phyloP scores from a whole-genome alignment of 2,888 invertebrate species.

The Diarsia dahlii region DNA sequence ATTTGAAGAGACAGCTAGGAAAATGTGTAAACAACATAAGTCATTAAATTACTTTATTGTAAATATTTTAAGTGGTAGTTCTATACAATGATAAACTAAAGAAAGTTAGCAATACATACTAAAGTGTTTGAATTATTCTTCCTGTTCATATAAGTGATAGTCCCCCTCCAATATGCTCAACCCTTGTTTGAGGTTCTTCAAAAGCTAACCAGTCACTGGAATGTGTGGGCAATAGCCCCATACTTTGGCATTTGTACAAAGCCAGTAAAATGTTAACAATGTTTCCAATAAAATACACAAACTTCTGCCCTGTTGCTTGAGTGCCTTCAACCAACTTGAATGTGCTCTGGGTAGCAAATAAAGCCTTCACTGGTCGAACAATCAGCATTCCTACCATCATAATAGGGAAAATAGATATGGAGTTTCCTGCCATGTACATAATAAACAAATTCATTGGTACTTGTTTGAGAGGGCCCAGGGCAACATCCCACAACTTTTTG shows the following conservation, averaged over 20 bases:
- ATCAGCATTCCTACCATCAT: slow-evolving; percentile 99
- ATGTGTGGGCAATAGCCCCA: slow-evolving; percentile 99
- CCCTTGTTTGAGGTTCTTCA: slow-evolving; percentile 96
- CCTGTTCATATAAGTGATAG: slow-evolving; percentile 90
- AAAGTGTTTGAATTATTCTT: slow-evolving; percentile 65
- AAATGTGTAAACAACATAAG: slow-evolving; percentile 46
- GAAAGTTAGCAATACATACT: slow-evolving; percentile 74
- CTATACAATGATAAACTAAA: slow-evolving; percentile 79
- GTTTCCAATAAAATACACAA: slow-evolving; percentile 98
- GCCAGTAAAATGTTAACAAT: slow-evolving; percentile 97
- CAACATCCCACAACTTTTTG: slow-evolving; percentile 99
- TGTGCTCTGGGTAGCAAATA: slow-evolving; percentile 96
- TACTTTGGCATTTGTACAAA: slow-evolving; percentile 99
- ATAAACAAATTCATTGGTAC: slow-evolving; percentile 99
- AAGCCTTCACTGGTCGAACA: slow-evolving; percentile 98
- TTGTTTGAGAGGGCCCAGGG: slow-evolving; percentile 98
- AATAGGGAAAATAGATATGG: slow-evolving; percentile 99
- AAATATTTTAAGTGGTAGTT: slow-evolving; percentile 81
- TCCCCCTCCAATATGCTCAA: slow-evolving; percentile 97
- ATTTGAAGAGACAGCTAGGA: slow-evolving; percentile 55
- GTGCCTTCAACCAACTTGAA: slow-evolving; percentile 98
- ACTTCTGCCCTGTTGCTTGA: slow-evolving; percentile 97
- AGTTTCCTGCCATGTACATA: slow-evolving; percentile 99
- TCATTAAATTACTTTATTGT: slow-evolving; percentile 75
- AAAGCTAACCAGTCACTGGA: slow-evolving; percentile 99